Base-by-base conservation (phyloP, 1,140 invertebrate species). In the Drosophila tristis region DNA sequence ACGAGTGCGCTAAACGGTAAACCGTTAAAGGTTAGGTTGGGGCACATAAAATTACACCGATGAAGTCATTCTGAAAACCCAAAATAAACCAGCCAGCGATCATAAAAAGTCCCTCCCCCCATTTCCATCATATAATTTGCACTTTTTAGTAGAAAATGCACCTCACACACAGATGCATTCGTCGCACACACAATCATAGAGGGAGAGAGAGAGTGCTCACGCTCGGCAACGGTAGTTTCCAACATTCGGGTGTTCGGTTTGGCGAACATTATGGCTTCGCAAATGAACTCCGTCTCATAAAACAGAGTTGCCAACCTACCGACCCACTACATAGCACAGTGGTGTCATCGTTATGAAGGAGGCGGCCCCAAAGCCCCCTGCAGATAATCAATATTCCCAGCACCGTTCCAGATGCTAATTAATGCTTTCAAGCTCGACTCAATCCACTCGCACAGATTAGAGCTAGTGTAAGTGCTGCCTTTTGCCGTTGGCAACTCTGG, bases 51-150 rank as follows among this genome's bases (percentile, higher is more conserved):
- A 76, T 62, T 58, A 79, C 60, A 48, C 53, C 81, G 82, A 86
- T 86, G 81, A 86, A 87, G 81, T 86, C 81, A 86, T 86, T 61
- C 81, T 78, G 64, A 70, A 86, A 72, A 68, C 82, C 74, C 78
- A 81, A 86, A 86, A 86, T 86, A 86, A 86, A 86, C 80, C 77
- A 66, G 53, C 73, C 11, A 47, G 45, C 60, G 80, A 85, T 85
- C 80, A 80, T 80, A 77, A 86, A 86, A 86, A 75, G 64, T 78
- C 47, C 61, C 55, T 23, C 67, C 43, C 61, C 55, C 29, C 67
- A 65, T 43, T 42, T 29, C 53, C 81, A 80, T 59, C 72, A 80
- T 84, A 84, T 74, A 73, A 77, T 85, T 84, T 75, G 80, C 80
- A 84, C 65, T 85, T 84, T 85, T 85, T 80, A 76, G 77, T 80